Base-by-base conservation (phyloP, 2,888 invertebrate genomes). In the Argyresthia goedartella region DNA sequence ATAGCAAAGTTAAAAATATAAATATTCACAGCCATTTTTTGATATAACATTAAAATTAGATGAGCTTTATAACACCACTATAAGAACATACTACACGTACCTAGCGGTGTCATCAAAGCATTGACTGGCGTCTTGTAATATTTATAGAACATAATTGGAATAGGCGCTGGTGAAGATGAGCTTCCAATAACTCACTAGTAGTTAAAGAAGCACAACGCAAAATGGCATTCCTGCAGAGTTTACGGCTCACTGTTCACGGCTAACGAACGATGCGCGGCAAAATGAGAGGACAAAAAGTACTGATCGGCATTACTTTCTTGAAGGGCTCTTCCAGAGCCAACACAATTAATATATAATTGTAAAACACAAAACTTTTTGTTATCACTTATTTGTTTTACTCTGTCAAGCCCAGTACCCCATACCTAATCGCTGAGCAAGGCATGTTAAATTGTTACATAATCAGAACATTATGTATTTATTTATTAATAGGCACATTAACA, bases 231-330 rank as follows among this genome's bases (percentile, higher is more conserved):
- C 56, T 59, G 57, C 59, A 57, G 60, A 60, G 66, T 68, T 64
- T 65, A 66, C 54, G 56, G 56, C 54, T 48, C 43, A 50, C 60
- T 62, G 64, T 65, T 62, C 59, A 52, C 63, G 56, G 61, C 63
- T 69, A 71, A 71, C 69, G 66, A 73, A 73, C 66, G 64, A 57
- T 57, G 60, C 59, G 56, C 55, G 55, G 54, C 53, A 69, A 71
- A 71, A 73, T 72, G 71, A 63, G 58, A 63, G 60, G 63, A 69
- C 69, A 80, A 79, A 80, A 81, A 79, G 66, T 67, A 59, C 59
- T 65, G 60, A 68, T 67, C 69, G 63, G 63, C 71, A 74, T 76
- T 74, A 36, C 49, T 50, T 42, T 41, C 25, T 25, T 11, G 15
- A 14, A 13, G 15, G 44, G 44, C 9, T n/a, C 44, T 15, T 44